Base-by-base conservation (phyloP, 2,113 vertebrate genomes). In the Thunnus maccoyii region DNA sequence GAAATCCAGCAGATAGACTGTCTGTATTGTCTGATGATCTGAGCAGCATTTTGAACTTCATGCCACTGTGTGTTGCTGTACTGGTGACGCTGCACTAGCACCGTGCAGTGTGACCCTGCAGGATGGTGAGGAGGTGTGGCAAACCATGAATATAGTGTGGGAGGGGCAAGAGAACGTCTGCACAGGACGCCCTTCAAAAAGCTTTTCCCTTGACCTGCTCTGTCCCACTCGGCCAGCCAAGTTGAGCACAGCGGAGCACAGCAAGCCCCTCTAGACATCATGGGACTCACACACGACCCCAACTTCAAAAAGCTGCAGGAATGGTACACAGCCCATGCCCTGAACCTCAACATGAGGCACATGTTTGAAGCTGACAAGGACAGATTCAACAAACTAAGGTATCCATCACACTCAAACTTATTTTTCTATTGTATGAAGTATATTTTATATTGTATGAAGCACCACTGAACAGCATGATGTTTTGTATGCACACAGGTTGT, bases 311-410 rank as follows among this genome's bases (percentile, higher is more conserved):
- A 96, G 84, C 95, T 99, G 74, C 81, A 93, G 89, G 89, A 97
- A 6, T 98, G 97, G 97, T 93, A 96, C 91, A 93, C 90, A 44
- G 92, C 94, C 67, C 94, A 97, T 48, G 86, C 89, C 51, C 72
- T 94, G 61, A 92, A 89, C 52, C 96, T 99, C 82, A 96, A 96
- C 83, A 88, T 99, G 91, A 96, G 98, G 87, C 86, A 94, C 72
- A 95, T 98, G 90, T 99, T 99, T 84, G 94, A 97, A 5, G 77
- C 88, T 5, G 96, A 98, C 76, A 94, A 95, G 86, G 95, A 96
- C 4, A 95, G 98, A 36, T 98, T 98, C 95, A 92, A 76, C 82
- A 96, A 94, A 54, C 93, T 98, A 93, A 98, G 97, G 98, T 99
- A 91, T 85, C 27, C 8, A 11, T 82, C 18, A 3, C 41, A 1